phyloP scores from a whole-genome alignment of 2,888 invertebrate species.

The Drosophila conformis region DNA sequence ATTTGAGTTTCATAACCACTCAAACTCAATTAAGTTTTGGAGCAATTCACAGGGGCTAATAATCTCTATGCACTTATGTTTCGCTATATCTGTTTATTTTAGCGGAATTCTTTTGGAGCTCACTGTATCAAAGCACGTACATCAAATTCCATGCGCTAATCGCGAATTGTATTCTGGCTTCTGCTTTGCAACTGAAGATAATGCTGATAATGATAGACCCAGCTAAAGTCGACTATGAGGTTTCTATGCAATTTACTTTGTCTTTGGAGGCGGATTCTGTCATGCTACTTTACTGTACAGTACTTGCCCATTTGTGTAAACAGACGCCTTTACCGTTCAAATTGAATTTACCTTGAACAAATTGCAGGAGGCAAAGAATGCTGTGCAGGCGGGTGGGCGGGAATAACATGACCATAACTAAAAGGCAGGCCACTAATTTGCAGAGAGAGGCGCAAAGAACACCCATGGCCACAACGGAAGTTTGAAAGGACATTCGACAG shows the following conservation, averaged over 20 bases:
- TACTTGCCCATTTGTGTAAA: conserved; percentile 42
- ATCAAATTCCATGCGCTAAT: conserved; percentile 28
- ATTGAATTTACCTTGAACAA: conserved; percentile 54
- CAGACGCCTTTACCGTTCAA: conserved; percentile 36
- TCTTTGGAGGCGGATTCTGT: conserved; percentile 27
- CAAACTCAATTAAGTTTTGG: background rate
- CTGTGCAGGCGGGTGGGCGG: conserved; percentile 36
- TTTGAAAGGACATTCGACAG: conserved; percentile 47
- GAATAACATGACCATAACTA: conserved; percentile 51
- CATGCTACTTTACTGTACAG: conserved; percentile 39
- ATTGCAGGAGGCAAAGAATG: conserved; percentile 36
- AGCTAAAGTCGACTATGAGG: background rate
- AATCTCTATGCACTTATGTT: background rate
- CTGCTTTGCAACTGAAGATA: background rate
- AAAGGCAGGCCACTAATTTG: conserved; percentile 47
- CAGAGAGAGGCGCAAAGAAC: conserved; percentile 11
- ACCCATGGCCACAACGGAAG: conserved; percentile 52
- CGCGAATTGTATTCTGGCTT: conserved; percentile 5
- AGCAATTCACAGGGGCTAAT: background rate
- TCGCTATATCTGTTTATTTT: background rate
- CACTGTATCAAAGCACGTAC: conserved; percentile 30
- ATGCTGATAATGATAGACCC: background rate
- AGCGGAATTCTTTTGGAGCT: conserved; percentile 6
- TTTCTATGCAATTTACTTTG: background rate
- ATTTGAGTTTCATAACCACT: background rate